These are phyloP conservation scores for Agriopis aurantiaria DNA, from an alignment of 2,888 invertebrate species.

Conservation along the genomic window DNA sequence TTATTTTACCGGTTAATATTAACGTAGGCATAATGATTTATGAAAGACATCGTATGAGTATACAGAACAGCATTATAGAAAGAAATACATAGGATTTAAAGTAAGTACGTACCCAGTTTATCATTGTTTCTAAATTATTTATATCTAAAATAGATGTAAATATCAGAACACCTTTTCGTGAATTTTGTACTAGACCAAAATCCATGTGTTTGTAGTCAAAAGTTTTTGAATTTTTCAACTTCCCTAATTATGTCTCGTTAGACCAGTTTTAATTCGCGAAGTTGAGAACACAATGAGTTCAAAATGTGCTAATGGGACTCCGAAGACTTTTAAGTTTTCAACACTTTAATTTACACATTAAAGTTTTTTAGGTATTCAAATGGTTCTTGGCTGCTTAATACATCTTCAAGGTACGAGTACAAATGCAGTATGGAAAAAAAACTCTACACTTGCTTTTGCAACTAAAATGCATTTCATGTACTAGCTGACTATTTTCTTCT, in stretches of 20 bases:
- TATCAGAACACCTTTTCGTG: too few species aligned
- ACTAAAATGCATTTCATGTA: slow-evolving; percentile 18
- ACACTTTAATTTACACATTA: slow-evolving; percentile 51
- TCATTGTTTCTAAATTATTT: too few species aligned
- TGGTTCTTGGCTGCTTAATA: slow-evolving; percentile 6
- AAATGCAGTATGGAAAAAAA: not conserved
- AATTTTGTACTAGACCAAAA: too few species aligned
- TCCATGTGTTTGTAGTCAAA: not conserved
- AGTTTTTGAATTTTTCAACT: slow-evolving; percentile 2
- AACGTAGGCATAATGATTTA: too few species aligned
- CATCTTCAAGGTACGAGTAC: not conserved
- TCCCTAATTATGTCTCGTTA: slow-evolving; percentile 21
- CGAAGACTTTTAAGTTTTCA: slow-evolving; percentile 52
- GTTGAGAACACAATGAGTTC: slow-evolving; percentile 48
- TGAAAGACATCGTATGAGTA: too few species aligned
- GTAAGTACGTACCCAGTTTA: too few species aligned
- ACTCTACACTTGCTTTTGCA: not conserved
- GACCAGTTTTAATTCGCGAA: slow-evolving; percentile 48
- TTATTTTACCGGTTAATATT: too few species aligned
- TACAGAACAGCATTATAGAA: too few species aligned
- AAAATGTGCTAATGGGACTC: slow-evolving; percentile 52
- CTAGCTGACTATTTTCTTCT: not conserved
- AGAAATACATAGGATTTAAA: too few species aligned
- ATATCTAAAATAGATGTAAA: too few species aligned
- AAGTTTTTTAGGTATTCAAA: slow-evolving; percentile 41